These are phyloP conservation scores for Atherinosoma microstoma DNA, from an alignment of 2,797 vertebrate genomes.

Conservation along the genomic window DNA sequence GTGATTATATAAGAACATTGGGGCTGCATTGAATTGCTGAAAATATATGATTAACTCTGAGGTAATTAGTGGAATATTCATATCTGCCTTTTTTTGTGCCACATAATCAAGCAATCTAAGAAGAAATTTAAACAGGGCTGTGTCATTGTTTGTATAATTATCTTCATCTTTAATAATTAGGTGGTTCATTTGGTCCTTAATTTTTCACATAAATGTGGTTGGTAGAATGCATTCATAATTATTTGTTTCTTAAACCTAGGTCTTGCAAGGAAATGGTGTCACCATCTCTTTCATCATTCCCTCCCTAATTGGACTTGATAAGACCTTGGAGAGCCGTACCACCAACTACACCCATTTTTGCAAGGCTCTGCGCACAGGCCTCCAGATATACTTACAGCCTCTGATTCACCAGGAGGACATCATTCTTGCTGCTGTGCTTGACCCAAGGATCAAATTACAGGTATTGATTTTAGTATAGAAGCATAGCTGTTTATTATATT, in stretches of 20 bases:
- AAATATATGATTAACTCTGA: background rate
- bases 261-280: slow-evolving; percentile 78
- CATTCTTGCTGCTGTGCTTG: slow-evolving; percentile 78
- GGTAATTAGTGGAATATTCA: background rate
- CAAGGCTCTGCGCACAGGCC: slow-evolving; percentile 77
- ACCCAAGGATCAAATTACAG: slow-evolving; percentile 83
- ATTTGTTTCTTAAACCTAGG: slow-evolving; percentile 28
- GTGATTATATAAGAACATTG: background rate
- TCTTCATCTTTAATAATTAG: background rate
- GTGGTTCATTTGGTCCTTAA: background rate
- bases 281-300: slow-evolving; percentile 79
- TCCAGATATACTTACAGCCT: slow-evolving; percentile 75
- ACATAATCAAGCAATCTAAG: background rate
- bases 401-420: slow-evolving; percentile 78
- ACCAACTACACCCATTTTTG: slow-evolving; percentile 79
- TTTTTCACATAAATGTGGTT: background rate
- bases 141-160: background rate
- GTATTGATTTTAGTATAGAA: slow-evolving; percentile 43
- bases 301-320: slow-evolving; percentile 80
- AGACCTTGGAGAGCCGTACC: slow-evolving; percentile 65
- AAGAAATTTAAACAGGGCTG: background rate
- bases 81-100: background rate
- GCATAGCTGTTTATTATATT: background rate
- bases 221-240: background rate
- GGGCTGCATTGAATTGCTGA: background rate